Evolutionary conservation across 2,888 invertebrate genomes (phyloP), one percentile per base, ranked within the genome.

Genomic region (Sesia apiformis): DNA sequence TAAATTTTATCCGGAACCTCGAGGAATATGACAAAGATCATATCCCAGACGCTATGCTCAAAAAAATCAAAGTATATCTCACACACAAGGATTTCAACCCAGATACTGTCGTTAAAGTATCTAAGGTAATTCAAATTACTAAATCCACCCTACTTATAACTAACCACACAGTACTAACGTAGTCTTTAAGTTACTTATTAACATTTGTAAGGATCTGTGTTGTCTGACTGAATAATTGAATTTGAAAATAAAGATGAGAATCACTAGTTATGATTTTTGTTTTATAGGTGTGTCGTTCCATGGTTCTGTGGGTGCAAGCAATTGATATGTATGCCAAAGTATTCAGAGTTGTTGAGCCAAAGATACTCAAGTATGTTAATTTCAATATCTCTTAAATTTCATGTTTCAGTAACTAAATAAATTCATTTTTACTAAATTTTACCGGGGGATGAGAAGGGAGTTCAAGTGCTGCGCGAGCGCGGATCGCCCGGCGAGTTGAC

Each of bases 251-350:
- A 23, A 23, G 23, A 23, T 23, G 23, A 23, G 23, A 23, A 23
- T 23, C 23, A 23, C 23, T 23, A 23, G 23, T 23, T 23, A 2
- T 23, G 23, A 51, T 38, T 4, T 51, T 53, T 58, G 52, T 49
- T 49, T 52, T 95, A 94, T 93, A 95, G 91, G 97, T 97, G 0
- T 97, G 97, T 70, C 94, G 94, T 64, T 97, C 97, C 5, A 93
- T 98, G 85, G 97, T 97, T 64, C 91, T 97, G 77, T 98, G 98
- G 98, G 97, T 97, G 4, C 91, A 94, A 71, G 97, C 98, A 0
- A 94, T 98, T 62, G 96, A 97, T 67, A 93, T 94, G 72, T 98
- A 97, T 73, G 94, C 97, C 0, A 95, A 95, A 81, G 94, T 97
- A 0, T 96, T 93, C 78, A 92, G 93, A 74, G 92, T 96, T 4